phyloP scores from a whole-genome alignment of 2,113 vertebrate species.

The Scophthalmus maximus region DNA sequence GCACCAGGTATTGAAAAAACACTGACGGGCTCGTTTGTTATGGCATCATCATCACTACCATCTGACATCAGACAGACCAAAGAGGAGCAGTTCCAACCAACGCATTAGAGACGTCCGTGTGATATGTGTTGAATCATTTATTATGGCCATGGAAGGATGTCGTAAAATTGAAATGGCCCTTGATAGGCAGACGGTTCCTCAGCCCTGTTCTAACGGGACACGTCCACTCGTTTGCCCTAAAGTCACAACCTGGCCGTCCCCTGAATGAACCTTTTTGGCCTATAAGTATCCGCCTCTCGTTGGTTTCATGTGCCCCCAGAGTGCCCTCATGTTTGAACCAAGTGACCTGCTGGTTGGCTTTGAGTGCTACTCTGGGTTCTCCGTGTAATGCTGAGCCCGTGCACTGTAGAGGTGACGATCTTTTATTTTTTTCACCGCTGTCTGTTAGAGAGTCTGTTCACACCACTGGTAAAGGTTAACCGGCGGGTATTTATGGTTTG shows the following conservation, averaged over 20 bases:
- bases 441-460: neutral
- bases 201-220: neutral
- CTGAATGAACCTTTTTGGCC: neutral
- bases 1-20: no score
- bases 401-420: neutral
- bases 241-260: neutral
- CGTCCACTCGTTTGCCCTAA: neutral
- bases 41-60: neutral
- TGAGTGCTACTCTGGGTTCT: neutral
- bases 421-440: constrained; percentile 7
- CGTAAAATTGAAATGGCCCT: neutral
- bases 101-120: neutral
- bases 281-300: neutral
- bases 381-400: neutral
- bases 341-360: neutral
- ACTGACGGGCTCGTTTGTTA: no score
- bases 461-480: neutral
- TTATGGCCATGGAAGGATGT: neutral
- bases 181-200: neutral
- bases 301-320: neutral
- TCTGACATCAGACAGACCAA: neutral
- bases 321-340: neutral
- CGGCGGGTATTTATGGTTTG: neutral
- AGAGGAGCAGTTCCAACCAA: neutral
- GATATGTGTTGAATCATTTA: no score